phyloP scores from a whole-genome alignment of 1,140 invertebrate genomes.

The Drosophila carrolli region DNA sequence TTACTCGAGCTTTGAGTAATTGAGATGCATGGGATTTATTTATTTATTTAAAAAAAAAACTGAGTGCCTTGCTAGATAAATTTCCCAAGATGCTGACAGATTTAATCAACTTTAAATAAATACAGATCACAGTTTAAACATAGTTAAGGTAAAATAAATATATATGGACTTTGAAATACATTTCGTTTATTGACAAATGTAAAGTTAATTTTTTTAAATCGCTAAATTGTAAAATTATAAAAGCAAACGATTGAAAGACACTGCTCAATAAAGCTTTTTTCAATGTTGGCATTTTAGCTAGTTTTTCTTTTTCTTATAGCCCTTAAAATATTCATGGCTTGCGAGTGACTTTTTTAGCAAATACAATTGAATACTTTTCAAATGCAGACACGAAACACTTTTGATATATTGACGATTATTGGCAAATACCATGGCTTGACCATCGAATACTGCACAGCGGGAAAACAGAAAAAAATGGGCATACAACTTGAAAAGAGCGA shows the following conservation, averaged over 20 bases:
- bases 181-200: too few species aligned
- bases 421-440: conserved; percentile 62
- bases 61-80: neutral
- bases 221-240: too few species aligned
- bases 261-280: neutral
- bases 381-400: conserved; percentile 59
- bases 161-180: too few species aligned
- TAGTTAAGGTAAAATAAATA: neutral
- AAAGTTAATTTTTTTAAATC: too few species aligned
- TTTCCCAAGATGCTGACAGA: conserved; percentile 44
- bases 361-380: conserved; percentile 55
- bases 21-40: conserved; percentile 7
- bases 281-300: neutral
- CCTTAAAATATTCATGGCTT: conserved; percentile 3
- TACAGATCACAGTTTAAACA: neutral
- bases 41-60: neutral
- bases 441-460: conserved; percentile 39
- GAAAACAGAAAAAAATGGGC: conserved; percentile 7
- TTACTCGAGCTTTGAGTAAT: conserved; percentile 6
- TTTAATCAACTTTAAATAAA: neutral
- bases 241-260: neutral
- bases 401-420: conserved; percentile 80
- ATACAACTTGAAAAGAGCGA: conserved; percentile 10
- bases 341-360: conserved; percentile 12
- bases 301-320: too few species aligned